A percentile compares a stretch with the other conserved stretches of the same genome.
Conservation (phyloP, 2,113 vertebrate genomes). For the Plectropomus leopardus region DNA sequence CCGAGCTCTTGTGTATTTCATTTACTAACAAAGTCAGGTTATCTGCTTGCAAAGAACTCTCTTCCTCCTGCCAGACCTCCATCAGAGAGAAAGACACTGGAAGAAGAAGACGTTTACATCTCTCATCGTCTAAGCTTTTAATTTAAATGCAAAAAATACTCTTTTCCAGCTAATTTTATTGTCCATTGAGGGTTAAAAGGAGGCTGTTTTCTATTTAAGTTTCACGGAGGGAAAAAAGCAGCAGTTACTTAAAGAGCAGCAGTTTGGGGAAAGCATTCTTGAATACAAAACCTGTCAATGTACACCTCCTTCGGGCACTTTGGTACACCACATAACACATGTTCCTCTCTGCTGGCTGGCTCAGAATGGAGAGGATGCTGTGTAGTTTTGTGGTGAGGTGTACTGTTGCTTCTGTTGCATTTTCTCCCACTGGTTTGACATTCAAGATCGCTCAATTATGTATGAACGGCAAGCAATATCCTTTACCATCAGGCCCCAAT, state of each 20-base stretch:
- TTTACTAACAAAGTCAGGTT: constrained; percentile 84
- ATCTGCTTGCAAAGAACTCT: constrained; percentile 76
- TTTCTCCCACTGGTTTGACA: constrained; percentile 89
- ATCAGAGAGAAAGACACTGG: constrained; percentile 45
- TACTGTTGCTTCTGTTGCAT: constrained; percentile 84
- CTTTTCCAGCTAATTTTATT: not conserved
- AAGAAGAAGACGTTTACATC: constrained; percentile 18
- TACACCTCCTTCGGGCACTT: constrained; percentile 73
- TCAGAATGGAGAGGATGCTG: constrained; percentile 66
- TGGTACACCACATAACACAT: constrained; percentile 83
- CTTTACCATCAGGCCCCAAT: constrained; percentile 87
- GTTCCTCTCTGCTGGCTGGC: constrained; percentile 68
- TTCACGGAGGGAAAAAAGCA: not conserved
- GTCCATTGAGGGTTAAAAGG: not conserved
- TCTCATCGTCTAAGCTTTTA: constrained; percentile 29
- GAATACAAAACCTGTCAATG: constrained; percentile 63
- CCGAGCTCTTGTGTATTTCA: constrained; percentile 80
- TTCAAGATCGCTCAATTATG: constrained; percentile 90
- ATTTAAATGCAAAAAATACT: not conserved
- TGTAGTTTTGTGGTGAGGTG: constrained; percentile 82
- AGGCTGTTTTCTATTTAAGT: not conserved
- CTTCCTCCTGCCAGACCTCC: constrained; percentile 68
- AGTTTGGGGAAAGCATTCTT: constrained; percentile 58
- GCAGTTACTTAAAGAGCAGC: constrained; percentile 53
- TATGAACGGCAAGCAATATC: constrained; percentile 90